Evolutionary conservation across 2,888 invertebrate species (phyloP).

Genomic region (Stenoptilia bipunctidactyla): DNA sequence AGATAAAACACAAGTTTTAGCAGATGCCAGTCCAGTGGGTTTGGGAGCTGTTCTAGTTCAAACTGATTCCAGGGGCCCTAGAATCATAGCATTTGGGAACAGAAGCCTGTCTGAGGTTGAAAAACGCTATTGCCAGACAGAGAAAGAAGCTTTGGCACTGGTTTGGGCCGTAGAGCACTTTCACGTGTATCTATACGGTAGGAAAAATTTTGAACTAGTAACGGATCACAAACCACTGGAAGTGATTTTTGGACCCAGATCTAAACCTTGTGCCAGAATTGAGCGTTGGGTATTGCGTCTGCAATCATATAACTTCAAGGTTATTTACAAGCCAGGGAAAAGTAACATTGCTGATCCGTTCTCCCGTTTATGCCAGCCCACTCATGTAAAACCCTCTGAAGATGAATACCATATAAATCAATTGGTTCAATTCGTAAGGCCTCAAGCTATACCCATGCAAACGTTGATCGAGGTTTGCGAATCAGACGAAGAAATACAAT

Average conservation of each 20-base stretch:
- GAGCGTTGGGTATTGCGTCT: constrained; percentile 9
- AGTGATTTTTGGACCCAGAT: constrained; percentile 3
- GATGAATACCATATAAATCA: too few relatives aligned
- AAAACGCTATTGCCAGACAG: constrained; percentile 3
- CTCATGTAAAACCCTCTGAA: too few relatives aligned
- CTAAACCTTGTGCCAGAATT: constrained; percentile 9
- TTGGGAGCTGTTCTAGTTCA: constrained; percentile 6
- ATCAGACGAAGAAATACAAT: constrained; percentile 2
- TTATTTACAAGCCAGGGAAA: constrained; percentile 5
- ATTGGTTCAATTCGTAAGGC: too few relatives aligned
- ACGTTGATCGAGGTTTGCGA: constrained; percentile 2
- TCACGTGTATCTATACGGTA: constrained; percentile 4
- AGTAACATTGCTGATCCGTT: too few relatives aligned
- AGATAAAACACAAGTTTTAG: constrained; percentile 1
- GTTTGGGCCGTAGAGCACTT: constrained; percentile 7
- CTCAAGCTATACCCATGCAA: background rate
- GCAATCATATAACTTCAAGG: constrained; percentile 4
- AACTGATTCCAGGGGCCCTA: background rate
- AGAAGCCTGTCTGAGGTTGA: constrained; percentile 4
- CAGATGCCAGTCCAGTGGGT: constrained; percentile 5
- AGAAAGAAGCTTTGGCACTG: constrained; percentile 6
- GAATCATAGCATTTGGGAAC: constrained; percentile 6
- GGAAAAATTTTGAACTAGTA: constrained; percentile 2
- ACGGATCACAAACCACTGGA: constrained; percentile 3
- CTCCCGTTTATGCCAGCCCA: too few relatives aligned